These are phyloP conservation scores for Steinernema khuongi DNA, from an alignment of 1,140 invertebrate species.

Conservation along the genomic window DNA sequence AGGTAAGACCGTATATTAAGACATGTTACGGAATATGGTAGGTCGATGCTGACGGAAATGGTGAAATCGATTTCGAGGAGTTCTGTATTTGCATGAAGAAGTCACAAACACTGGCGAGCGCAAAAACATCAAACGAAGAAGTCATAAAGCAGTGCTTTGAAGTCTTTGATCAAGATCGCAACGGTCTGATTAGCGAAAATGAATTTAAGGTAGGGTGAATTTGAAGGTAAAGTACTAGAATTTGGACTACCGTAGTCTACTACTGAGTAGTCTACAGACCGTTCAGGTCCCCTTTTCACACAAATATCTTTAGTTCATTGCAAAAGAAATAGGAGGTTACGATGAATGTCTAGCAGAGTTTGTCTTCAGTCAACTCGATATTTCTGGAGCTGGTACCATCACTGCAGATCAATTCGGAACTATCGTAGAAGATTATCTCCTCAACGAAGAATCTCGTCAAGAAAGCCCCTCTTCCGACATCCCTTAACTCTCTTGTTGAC, in stretches of 20 bases:
- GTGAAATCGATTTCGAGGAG: slow-evolving; percentile 57
- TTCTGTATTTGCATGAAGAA: slow-evolving; percentile 59
- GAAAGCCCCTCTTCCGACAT: not conserved
- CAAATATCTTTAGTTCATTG: slow-evolving; percentile 50
- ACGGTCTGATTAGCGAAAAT: slow-evolving; percentile 56
- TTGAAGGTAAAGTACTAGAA: too few relatives aligned
- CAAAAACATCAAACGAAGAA: slow-evolving; percentile 53
- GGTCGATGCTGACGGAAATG: slow-evolving; percentile 58
- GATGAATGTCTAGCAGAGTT: slow-evolving; percentile 53
- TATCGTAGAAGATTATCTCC: slow-evolving; percentile 57
- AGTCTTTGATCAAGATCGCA: slow-evolving; percentile 56
- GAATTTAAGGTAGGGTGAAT: slow-evolving; percentile 50
- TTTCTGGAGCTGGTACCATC: slow-evolving; percentile 52
- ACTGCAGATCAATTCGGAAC: slow-evolving; percentile 50
- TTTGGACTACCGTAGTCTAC: too few relatives aligned
- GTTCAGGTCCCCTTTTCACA: too few relatives aligned
- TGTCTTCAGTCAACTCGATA: slow-evolving; percentile 55
- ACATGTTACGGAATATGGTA: slow-evolving; percentile 19
- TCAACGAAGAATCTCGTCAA: slow-evolving; percentile 30
- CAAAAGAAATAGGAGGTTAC: slow-evolving; percentile 56
- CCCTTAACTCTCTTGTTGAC: slow-evolving; percentile 3
- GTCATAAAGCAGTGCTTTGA: slow-evolving; percentile 55
- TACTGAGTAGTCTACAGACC: too few relatives aligned
- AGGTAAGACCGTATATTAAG: slow-evolving; percentile 36
- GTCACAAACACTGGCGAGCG: slow-evolving; percentile 40